Percentiles rank a stretch among this genome's conserved stretches.
These are phyloP conservation scores for Diogma glabrata DNA, from an alignment of 2,888 invertebrate genomes.

Conservation along the genomic window DNA sequence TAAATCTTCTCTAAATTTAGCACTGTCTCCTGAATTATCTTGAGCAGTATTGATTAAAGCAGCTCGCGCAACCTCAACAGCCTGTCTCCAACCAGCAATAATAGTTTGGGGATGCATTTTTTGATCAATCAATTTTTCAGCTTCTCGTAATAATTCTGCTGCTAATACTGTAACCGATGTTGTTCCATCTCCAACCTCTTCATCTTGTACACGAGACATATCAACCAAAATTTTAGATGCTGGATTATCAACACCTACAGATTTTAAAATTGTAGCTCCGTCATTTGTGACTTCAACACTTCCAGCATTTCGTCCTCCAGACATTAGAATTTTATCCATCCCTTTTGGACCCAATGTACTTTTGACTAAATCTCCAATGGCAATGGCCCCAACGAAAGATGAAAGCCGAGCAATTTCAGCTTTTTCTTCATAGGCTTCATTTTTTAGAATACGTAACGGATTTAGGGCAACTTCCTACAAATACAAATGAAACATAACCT, in stretches of 20 bases:
- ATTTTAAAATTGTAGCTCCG: constrained; percentile 95
- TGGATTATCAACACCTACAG: constrained; percentile 95
- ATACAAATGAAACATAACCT: constrained; percentile 6
- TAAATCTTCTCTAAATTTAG: constrained; percentile 73
- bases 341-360: constrained; percentile 98
- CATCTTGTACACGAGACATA: constrained; percentile 96
- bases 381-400: constrained; percentile 96
- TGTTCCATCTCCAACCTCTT: constrained; percentile 99
- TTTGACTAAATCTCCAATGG: constrained; percentile 96
- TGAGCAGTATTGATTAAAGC: constrained; percentile 68
- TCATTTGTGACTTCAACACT: constrained; percentile 96
- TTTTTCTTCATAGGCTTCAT: constrained; percentile 96
- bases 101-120: constrained; percentile 98
- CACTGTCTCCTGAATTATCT: constrained; percentile 71
- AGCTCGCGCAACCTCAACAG: constrained; percentile 69
- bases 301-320: constrained; percentile 66
- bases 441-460: constrained; percentile 86
- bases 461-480: constrained; percentile 67
- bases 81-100: constrained; percentile 88
- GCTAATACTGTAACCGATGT: constrained; percentile 93
- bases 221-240: constrained; percentile 99
- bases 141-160: constrained; percentile 87
- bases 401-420: constrained; percentile 95
- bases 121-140: constrained; percentile 84
- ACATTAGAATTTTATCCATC: constrained; percentile 87